These are phyloP conservation scores for Lucilia sericata DNA, from an alignment of 1,140 invertebrate species.

Conservation along the genomic window DNA sequence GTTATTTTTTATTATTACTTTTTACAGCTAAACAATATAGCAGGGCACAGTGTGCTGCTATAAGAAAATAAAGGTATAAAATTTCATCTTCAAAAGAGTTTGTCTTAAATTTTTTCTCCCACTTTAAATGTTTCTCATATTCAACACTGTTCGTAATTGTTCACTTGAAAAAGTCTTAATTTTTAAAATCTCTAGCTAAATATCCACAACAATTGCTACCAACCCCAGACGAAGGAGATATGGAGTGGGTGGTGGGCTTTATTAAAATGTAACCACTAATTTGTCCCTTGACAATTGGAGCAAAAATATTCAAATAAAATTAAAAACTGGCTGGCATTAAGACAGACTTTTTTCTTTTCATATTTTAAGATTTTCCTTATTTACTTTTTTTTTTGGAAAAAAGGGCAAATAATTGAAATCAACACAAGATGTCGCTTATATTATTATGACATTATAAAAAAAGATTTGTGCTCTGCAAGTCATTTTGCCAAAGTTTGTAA, in stretches of 20 bases:
- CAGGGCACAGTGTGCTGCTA: too few species aligned
- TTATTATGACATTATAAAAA: slow-evolving; percentile 11
- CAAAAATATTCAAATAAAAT: neutral
- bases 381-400: neutral
- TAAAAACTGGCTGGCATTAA: slow-evolving; percentile 5
- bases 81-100: too few species aligned
- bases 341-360: neutral
- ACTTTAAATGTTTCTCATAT: too few species aligned
- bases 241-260: neutral
- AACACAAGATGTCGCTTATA: slow-evolving; percentile 21
- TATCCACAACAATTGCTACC: too few species aligned
- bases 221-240: neutral
- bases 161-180: too few species aligned
- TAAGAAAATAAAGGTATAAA: too few species aligned
- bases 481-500: neutral
- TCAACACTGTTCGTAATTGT: too few species aligned
- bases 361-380: neutral
- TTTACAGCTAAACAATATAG: too few species aligned
- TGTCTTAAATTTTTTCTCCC: too few species aligned
- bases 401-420: slow-evolving; percentile 22
- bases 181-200: too few species aligned
- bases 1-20: too few species aligned
- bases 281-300: neutral
- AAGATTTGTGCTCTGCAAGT: neutral
- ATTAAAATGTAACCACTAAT: slow-evolving; percentile 13